Percentiles rank a stretch among this genome's conserved stretches.
phyloP scores from a whole-genome alignment of 2,888 invertebrate genomes.

The Phyllotreta striolata region DNA sequence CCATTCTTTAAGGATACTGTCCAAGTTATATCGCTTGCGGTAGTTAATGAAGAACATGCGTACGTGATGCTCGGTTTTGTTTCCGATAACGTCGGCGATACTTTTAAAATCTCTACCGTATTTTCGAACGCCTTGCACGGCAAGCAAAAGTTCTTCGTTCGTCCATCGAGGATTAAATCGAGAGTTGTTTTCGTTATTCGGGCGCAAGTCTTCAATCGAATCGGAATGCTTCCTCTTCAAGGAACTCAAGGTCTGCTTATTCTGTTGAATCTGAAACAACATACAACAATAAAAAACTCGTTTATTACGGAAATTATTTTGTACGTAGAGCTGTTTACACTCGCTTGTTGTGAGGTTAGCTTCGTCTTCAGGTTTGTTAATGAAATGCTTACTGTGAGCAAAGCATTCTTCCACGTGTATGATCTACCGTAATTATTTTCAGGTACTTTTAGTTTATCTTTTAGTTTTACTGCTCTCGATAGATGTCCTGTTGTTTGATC shows the following conservation, averaged over 20 bases:
- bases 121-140: conserved; percentile 84
- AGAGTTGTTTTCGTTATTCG: conserved; percentile 53
- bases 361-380: too few species aligned
- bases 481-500: too few species aligned
- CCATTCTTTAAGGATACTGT: conserved; percentile 71
- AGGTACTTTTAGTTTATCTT: too few species aligned
- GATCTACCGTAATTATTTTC: too few species aligned
- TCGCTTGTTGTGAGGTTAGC: too few species aligned
- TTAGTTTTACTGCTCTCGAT: too few species aligned
- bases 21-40: conserved; percentile 65
- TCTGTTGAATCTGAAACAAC: conserved; percentile 85
- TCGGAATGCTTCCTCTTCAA: conserved; percentile 78
- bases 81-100: conserved; percentile 93
- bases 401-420: too few species aligned
- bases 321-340: not conserved
- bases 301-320: not conserved
- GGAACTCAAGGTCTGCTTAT: conserved; percentile 90
- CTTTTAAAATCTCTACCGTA: conserved; percentile 90
- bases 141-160: conserved; percentile 88
- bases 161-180: conserved; percentile 88
- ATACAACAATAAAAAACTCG: conserved; percentile 1
- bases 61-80: conserved; percentile 93
- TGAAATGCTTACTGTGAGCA: too few species aligned
- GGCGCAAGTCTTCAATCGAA: conserved; percentile 59
- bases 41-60: conserved; percentile 92